Evolutionary conservation across 2,113 vertebrate genomes (phyloP), one percentile per base, ranked within the genome.

Genomic region (Myocastor coypus): DNA sequence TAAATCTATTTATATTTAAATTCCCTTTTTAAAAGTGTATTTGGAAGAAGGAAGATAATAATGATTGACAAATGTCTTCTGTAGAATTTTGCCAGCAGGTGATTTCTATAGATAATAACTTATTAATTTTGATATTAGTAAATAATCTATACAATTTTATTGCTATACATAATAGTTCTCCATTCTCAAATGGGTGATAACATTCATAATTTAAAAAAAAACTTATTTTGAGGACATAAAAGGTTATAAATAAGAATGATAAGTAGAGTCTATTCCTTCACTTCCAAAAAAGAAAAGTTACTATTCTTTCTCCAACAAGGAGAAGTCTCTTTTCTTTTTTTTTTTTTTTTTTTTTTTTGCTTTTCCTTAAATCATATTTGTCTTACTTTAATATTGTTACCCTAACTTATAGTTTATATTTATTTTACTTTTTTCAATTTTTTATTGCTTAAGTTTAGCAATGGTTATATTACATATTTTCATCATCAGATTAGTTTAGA

Each of bases 51-150:
- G 85, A 91, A 71, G 5, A 46, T 50, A 84, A 42, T 22, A 78
- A 82, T 78, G 87, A 19, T 7, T 73, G 17, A 42, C 85, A 26
- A 87, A 37, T 34, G 24, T 73, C 32, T 63, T 37, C 63, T 93
- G 89, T 46, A 55, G 92, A 92, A 93, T 85, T 77, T 96, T 96
- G 26, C 46, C 17, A 32, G 50, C 37, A 96, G 24, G 4, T 68
- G 46, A 93, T 86, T 89, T 96, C 80, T 94, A 28, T 80, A 88
- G 46, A 89, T 81, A 59, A 84, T 59, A 85, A 63, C 50, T 91
- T 88, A 12, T 83, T 83, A 80, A 94, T 94, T 84, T 89, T 19
- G 63, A 64, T 32, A 91, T 66, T 91, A 86, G 75, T 63, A 17
- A 32, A 75, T 26, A 17, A 57, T 71, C 30, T 86, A 8, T 92